Conservation (phyloP, 2,113 vertebrate species). For the Pseudonaja textilis region DNA sequence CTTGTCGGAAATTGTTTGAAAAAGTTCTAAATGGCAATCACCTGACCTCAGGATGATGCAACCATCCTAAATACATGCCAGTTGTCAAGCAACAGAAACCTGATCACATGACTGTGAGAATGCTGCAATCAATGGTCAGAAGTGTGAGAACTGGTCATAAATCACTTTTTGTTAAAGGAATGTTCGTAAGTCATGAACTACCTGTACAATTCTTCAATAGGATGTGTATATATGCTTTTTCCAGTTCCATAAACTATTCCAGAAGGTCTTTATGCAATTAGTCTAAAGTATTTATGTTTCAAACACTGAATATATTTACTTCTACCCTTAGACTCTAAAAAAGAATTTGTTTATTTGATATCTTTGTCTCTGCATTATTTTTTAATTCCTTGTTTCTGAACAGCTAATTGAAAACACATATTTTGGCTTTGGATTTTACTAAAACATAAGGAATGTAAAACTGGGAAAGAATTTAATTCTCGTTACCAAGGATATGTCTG, state of each 20-base stretch:
- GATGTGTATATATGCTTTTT: background rate
- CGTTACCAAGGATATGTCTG: constrained; percentile 42
- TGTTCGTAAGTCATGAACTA: background rate
- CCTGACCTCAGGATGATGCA: background rate
- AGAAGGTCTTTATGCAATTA: background rate
- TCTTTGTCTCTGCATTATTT: background rate
- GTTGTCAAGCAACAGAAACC: background rate
- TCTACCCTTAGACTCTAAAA: rapidly evolving
- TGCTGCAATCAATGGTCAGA: background rate
- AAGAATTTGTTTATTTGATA: constrained; percentile 14
- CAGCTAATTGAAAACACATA: constrained; percentile 44
- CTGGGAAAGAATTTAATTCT: constrained; percentile 45
- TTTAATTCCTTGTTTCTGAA: constrained; percentile 2
- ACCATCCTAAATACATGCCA: background rate
- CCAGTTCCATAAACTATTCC: background rate
- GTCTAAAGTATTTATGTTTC: constrained; percentile 3
- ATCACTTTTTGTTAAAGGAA: background rate
- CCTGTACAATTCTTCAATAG: background rate
- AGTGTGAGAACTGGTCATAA: background rate
- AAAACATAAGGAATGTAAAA: constrained; percentile 45
- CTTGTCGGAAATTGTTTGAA: background rate
- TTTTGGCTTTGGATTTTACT: constrained; percentile 38
- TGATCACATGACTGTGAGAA: background rate
- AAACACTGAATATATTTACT: constrained; percentile 16
- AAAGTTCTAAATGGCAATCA: background rate